Evolutionary conservation across 1,140 invertebrate genomes (phyloP).

Genomic region (Cotesia typhae): DNA sequence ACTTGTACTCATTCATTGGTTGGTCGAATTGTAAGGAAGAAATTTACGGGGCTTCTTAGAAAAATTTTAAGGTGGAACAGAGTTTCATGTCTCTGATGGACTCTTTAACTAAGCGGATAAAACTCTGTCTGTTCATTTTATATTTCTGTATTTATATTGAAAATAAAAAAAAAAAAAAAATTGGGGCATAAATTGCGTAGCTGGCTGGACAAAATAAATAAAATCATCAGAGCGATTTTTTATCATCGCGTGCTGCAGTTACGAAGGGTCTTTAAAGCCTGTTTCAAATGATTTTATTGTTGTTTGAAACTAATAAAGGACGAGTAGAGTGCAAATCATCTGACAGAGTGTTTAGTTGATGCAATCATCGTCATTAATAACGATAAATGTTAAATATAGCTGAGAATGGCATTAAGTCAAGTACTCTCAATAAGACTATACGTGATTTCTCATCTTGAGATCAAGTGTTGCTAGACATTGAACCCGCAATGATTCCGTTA

Average conservation of each 20-base stretch:
- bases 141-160: too few species aligned
- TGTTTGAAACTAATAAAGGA: constrained; percentile 17
- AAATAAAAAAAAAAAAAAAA: too few species aligned
- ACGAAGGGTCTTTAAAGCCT: too few species aligned
- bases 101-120: too few species aligned
- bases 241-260: too few species aligned
- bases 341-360: not conserved
- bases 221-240: too few species aligned
- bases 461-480: not conserved
- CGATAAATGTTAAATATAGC: constrained; percentile 23
- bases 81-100: not conserved
- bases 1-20: too few species aligned
- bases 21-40: too few species aligned
- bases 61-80: not conserved
- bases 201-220: too few species aligned
- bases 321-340: constrained; percentile 21
- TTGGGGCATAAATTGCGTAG: too few species aligned
- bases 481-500: too few species aligned
- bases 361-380: constrained; percentile 18
- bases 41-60: not conserved
- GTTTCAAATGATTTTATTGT: not conserved
- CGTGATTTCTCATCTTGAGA: constrained; percentile 22
- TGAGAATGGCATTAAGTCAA: constrained; percentile 15
- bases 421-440: constrained; percentile 20
- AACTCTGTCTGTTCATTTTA: too few species aligned